phyloP scores from a whole-genome alignment of 2,113 vertebrate genomes.

The Connochaetes taurinus region DNA sequence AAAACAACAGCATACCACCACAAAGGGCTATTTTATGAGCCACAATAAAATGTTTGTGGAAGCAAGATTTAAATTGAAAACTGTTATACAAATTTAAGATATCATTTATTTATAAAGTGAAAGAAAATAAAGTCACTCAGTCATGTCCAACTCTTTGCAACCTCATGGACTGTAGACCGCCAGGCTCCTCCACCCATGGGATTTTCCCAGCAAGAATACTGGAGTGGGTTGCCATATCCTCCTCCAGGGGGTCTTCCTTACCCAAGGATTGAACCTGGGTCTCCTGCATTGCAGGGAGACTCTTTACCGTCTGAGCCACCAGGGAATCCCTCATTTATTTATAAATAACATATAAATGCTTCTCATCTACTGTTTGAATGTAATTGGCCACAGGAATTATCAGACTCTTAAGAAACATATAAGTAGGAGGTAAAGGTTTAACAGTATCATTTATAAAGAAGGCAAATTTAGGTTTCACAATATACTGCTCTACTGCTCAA shows the following conservation, averaged over 20 bases:
- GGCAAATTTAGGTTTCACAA: neutral
- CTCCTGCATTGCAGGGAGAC: neutral
- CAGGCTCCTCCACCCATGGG: neutral
- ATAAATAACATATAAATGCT: neutral
- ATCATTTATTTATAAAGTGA: neutral
- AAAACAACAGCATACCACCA: neutral
- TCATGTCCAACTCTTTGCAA: neutral
- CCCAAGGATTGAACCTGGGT: neutral
- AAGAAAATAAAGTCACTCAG: neutral
- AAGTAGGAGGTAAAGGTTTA: neutral
- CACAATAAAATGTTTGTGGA: neutral
- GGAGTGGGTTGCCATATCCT: neutral
- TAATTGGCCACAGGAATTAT: neutral
- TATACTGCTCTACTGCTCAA: neutral
- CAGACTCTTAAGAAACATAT: neutral
- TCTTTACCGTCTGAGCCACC: neutral
- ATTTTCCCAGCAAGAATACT: neutral
- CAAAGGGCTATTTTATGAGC: neutral
- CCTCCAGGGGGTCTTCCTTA: neutral
- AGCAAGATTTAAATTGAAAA: slow-evolving; percentile 22
- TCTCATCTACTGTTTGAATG: neutral
- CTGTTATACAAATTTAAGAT: neutral
- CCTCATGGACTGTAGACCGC: neutral
- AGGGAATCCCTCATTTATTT: neutral
- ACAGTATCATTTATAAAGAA: neutral